Base-by-base conservation (phyloP, 2,113 vertebrate genomes). In the Amia ocellicauda region DNA sequence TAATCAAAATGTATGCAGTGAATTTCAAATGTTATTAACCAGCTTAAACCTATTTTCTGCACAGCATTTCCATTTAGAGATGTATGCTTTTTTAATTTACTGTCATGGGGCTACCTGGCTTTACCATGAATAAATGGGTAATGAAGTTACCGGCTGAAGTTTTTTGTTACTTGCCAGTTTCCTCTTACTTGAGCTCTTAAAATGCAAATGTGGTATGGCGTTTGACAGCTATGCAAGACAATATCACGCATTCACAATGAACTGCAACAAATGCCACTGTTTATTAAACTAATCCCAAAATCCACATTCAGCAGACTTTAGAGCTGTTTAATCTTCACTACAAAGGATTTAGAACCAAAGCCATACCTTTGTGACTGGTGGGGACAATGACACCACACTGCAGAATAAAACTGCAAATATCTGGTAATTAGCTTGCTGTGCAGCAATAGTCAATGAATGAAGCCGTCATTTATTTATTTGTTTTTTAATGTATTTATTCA, bases 251-350 rank as follows among this genome's bases (percentile, higher is more conserved):
- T 78, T 77, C 75, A 82, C 78, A 80, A 78, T 74, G 71, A 80
- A 80, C 77, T 79, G 76, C 81, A 74, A 84, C 77, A 82, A 67
- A 79, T 83, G 81, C 74, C 69, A 68, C 80, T 85, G 79, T 88
- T 87, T 88, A 87, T 88, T 85, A 85, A 79, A 79, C 84, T 88
- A 86, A 89, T 87, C 86, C 81, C 66, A 80, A 85, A 88, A 86
- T 86, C 83, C 83, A 83, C 83, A 88, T 86, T 86, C 80, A 80
- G 77, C 72, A 81, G 74, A 73, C 78, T 70, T 72, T 74, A 74
- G 72, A 80, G 77, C 73, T 80, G 76, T 76, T 83, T 86, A 86
- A 87, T 87, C 85, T 85, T 83, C 80, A 84, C 83, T 85, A 89
- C 81, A 87, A 88, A 86, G 72, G 79, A 83, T 85, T 86, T 84